Evolutionary conservation across 2,888 invertebrate species (phyloP), one percentile per base, ranked within the genome.

Genomic region (Leptinotarsa juncta): DNA sequence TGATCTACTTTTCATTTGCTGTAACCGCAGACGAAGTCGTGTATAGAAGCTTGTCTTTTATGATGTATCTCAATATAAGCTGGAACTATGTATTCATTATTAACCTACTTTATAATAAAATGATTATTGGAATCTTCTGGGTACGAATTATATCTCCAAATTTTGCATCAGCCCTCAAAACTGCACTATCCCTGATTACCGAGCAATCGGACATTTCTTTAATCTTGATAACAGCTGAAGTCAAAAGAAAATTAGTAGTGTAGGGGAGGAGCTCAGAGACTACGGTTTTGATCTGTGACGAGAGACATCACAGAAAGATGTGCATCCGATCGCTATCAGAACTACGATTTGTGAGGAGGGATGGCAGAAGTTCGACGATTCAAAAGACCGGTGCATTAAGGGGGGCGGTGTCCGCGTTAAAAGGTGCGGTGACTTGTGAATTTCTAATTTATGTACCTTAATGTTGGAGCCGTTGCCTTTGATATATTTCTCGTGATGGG

Each of bases 361-460:
- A 62, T 32, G 62, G 26, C 42, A n/a, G 62, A 23, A 26, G 57
- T 23, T 57, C 23, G 23, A 23, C 57, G 57, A 57, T 57, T 62
- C 62, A 62, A 62, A 62, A 42, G 62, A 62, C 71, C 67, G 69
- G 50, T 74, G 74, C 74, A 74, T 74, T 74, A 74, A 60, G 53
- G 71, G 70, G 57, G 74, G 74, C 71, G 74, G 74, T 68, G 60
- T 67, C 67, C 62, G 65, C 72, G 77, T 80, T 82, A 83, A 82
- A 83, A 83, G 81, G 82, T 78, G 78, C 81, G 73, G 76, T 83
- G 83, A 83, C 81, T 83, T 80, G 82, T 78, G 71, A 76, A 78
- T 79, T 78, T 75, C 65, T 80, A 76, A 82, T 82, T 82, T 82
- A 77, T 77, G 78, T 79, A 80, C 71, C 50, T 80, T 73, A 48